Evolutionary conservation across 2,113 vertebrate species (phyloP).

Genomic region (Barbus barbus): DNA sequence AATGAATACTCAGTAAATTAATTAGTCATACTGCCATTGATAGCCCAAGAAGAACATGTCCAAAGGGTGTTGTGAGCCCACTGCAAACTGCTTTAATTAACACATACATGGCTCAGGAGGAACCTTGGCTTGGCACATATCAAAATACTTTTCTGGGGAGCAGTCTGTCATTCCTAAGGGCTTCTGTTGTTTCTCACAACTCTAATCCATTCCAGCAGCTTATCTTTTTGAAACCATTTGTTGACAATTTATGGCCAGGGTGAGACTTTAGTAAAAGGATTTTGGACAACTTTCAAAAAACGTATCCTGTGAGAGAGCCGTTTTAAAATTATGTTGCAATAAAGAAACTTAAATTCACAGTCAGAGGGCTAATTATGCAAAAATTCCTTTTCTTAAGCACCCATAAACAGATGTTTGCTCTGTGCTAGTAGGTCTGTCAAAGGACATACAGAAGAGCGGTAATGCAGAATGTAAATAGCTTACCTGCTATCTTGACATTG

Average conservation of each 20-base stretch:
- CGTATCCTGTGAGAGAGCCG: neutral
- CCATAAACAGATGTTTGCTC: constrained; percentile 12
- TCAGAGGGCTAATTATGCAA: constrained; percentile 14
- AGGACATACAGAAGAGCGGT: neutral
- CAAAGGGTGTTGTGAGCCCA: constrained; percentile 41
- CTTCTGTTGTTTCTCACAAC: constrained; percentile 16
- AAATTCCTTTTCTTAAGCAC: constrained; percentile 31
- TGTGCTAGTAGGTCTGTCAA: neutral
- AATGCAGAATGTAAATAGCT: neutral
- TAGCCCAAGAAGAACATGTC: constrained; percentile 28
- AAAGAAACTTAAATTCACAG: neutral
- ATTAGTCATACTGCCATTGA: constrained; percentile 42
- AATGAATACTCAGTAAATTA: constrained; percentile 33
- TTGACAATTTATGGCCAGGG: constrained; percentile 34
- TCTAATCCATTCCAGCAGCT: constrained; percentile 40
- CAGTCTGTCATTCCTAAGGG: constrained; percentile 13
- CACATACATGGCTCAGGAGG: constrained; percentile 30
- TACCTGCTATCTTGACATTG: constrained; percentile 92
- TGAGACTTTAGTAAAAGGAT: constrained; percentile 23
- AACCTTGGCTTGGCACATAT: constrained; percentile 28
- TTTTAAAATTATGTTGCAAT: neutral
- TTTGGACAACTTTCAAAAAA: constrained; percentile 15
- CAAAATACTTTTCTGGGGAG: constrained; percentile 31
- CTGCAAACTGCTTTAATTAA: constrained; percentile 44
- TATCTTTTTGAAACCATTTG: constrained; percentile 44